A percentile compares a stretch with the other conserved stretches of the same genome.
phyloP scores from a whole-genome alignment of 2,113 vertebrate species.

The Camelus dromedarius region DNA sequence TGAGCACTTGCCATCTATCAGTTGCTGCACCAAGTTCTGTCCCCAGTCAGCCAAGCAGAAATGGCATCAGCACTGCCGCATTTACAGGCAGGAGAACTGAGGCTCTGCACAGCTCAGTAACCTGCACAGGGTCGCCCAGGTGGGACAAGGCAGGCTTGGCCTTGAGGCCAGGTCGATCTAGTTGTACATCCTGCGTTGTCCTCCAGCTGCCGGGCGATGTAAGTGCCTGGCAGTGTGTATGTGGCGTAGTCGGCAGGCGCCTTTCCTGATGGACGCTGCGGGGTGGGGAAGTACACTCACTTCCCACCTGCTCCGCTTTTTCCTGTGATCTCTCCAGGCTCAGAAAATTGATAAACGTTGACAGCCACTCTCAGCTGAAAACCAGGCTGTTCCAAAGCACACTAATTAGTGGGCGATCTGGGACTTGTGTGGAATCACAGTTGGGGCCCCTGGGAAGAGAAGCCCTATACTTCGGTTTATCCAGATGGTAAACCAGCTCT shows the following conservation, averaged over 20 bases:
- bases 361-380: not conserved
- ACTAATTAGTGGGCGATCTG: not conserved
- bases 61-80: accelerated
- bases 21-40: not conserved
- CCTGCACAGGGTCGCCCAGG: not conserved
- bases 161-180: not conserved
- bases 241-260: accelerated
- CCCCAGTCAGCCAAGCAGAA: not conserved
- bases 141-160: not conserved
- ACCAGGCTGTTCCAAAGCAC: not conserved
- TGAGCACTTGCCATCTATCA: not conserved
- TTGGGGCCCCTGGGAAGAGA: not conserved
- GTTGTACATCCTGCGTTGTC: accelerated
- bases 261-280: not conserved
- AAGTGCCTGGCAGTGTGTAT: accelerated
- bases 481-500: not conserved
- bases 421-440: not conserved
- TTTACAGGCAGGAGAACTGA: not conserved
- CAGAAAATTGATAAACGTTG: not conserved
- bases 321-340: not conserved
- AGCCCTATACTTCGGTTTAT: not conserved
- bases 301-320: not conserved
- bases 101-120: not conserved
- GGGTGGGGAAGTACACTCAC: accelerated
- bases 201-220: accelerated